Evolutionary conservation across 2,888 invertebrate species (phyloP).

Genomic region (Lycophotia porphyrea): DNA sequence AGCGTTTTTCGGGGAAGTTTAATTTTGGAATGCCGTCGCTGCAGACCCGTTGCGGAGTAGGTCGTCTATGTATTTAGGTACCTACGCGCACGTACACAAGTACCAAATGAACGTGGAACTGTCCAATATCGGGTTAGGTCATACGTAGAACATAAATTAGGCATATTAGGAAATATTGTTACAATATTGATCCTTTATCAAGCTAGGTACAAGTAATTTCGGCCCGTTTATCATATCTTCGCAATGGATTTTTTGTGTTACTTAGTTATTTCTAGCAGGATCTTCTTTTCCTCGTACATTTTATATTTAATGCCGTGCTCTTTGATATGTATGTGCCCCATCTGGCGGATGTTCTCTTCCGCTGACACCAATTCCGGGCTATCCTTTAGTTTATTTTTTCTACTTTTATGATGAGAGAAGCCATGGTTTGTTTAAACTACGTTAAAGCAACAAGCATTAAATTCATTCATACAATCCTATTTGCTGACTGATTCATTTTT

Average conservation of each 20-base stretch:
- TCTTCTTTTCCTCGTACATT: constrained; percentile 47
- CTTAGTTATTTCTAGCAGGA: constrained; percentile 24
- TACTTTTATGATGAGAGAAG: constrained; percentile 84
- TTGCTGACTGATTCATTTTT: constrained; percentile 32
- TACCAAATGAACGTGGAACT: constrained; percentile 11
- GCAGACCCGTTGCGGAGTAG: constrained; percentile 22
- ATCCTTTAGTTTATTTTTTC: constrained; percentile 85
- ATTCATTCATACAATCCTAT: constrained; percentile 79
- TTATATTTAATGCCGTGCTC: constrained; percentile 60
- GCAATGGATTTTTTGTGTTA: constrained; percentile 7
- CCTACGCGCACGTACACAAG: not conserved
- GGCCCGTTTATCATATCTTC: constrained; percentile 25
- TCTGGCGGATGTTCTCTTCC: constrained; percentile 89
- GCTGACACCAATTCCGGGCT: constrained; percentile 86
- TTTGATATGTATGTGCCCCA: constrained; percentile 80
- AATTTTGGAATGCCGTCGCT: constrained; percentile 18
- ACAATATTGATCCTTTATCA: constrained; percentile 27
- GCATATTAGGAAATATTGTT: too few relatives aligned
- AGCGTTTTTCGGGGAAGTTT: constrained; percentile 14
- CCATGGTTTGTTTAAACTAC: constrained; percentile 78
- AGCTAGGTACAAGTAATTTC: constrained; percentile 22
- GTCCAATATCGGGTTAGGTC: constrained; percentile 33
- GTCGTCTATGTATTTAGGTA: constrained; percentile 4
- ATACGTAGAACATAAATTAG: constrained; percentile 30
- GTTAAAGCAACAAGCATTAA: constrained; percentile 70